Base-by-base conservation (phyloP, 2,888 invertebrate species). In the Drosophila setosimentum region DNA sequence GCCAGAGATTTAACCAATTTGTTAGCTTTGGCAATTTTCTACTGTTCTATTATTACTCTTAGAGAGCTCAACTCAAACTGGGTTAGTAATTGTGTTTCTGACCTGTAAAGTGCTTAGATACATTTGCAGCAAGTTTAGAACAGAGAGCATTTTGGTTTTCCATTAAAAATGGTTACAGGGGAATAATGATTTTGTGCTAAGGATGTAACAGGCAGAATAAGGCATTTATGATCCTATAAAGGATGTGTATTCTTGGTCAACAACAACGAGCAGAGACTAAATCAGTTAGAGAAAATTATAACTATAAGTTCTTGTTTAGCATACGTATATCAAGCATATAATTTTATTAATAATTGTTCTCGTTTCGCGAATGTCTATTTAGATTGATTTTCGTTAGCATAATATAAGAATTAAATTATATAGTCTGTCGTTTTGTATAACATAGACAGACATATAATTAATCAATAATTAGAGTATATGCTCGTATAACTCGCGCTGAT, bases 1-100 rank as follows among this genome's bases (percentile, higher is more conserved):
- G 18, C 21, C 45, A 68, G 75, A 63, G 50, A 48, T 37, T 49
- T 63, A 21, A 24, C 37, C 32, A 33, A 57, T 68, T 54, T 27
- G 63, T 30, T 42, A 35, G 33, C 37, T 24, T n/a, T 50, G 30
- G 40, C 29, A 5, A 24, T 8, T 27, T 16, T 32, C n/a, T 16
- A 10, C 16, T 16, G 16, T 8, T 45, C 45, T 45, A 16, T 24
- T 24, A 24, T 24, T 16, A 16, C 7, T 16, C 6, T 6, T 16
- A 13, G 24, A 8, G 24, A 29, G n/a, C 27, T 13, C 3, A 18
- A 7, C 32, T 49, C 4, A 5, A 21, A 57, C 29, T 18, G 3
- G 11, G 53, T 33, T 24, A 24, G 27, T 42, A 42, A 37, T 7
- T 18, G 35, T 27, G 27, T 24, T 13, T 27, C 18, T 11, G 18